Evolutionary conservation across 1,140 invertebrate genomes (phyloP), one percentile per base, ranked within the genome.

Genomic region (Idris sp.): DNA sequence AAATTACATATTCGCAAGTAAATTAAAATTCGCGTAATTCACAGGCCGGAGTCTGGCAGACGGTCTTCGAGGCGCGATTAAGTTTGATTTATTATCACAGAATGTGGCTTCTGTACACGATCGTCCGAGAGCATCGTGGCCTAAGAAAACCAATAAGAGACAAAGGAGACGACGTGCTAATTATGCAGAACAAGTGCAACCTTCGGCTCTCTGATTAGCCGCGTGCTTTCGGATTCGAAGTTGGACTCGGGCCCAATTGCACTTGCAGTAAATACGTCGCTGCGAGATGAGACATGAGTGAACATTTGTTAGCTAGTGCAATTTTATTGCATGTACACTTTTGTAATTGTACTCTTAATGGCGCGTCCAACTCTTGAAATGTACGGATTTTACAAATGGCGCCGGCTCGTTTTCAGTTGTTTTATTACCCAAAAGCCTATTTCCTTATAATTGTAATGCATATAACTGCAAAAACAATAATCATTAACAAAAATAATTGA

Each of bases 161-260:
- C 78, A 79, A 79, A 81, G 76, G 65, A 79, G 65, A 59, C 78
- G 78, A 83, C 79, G 83, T 83, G 83, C 84, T 85, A 84, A 87
- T 86, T 87, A 86, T 84, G 84, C 83, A 67, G 54, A 76, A 59
- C 77, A 71, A 78, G 76, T 51, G 76, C 73, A 78, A 79, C 73
- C 69, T 77, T 79, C 38, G 38, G 43, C 11, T 67, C 61, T 58
- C 64, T 78, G 62, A 67, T 76, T 79, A 59, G 62, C 41, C 22
- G 44, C 62, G 51, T 26, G 53, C 44, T 56, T 67, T 56, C 62
- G 38, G 59, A 58, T 69, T 46, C 67, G 68, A 73, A 84, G 64
- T 86, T 86, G 85, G 83, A 86, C 83, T 65, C 35, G 74, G 79
- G 85, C 84, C 86, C 85, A 86, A 85, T 86, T 83, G 84, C 84